A percentile compares a stretch with the other conserved stretches of the same genome.
Conservation (phyloP, 2,888 invertebrate genomes). For the Cataglyphis albicans region DNA sequence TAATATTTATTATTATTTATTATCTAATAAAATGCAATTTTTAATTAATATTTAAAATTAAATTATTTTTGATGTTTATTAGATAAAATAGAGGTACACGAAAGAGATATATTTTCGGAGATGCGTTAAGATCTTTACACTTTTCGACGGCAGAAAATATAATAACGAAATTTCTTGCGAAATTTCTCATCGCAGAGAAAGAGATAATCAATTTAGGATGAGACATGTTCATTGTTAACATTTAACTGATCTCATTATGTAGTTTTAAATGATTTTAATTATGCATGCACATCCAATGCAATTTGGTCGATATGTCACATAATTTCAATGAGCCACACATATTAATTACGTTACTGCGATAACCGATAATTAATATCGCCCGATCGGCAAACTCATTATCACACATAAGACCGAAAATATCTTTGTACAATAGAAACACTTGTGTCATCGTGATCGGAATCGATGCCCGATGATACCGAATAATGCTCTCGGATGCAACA, state of each 20-base stretch:
- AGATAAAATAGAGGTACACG: too few species aligned
- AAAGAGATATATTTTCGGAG: background rate
- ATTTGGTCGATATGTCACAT: background rate
- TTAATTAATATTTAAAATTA: background rate
- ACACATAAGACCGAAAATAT: background rate
- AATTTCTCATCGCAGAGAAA: background rate
- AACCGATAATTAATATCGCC: background rate
- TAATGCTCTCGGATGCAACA: background rate
- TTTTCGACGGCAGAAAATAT: background rate
- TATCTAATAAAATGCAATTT: background rate
- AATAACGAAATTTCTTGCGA: background rate
- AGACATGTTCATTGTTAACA: background rate
- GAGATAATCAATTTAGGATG: background rate
- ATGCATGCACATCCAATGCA: background rate
- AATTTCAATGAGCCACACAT: background rate
- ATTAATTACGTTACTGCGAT: background rate
- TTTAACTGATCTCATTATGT: background rate
- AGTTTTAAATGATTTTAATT: constrained; percentile 9
- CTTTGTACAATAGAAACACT: background rate
- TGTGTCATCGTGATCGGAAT: background rate
- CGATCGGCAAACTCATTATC: background rate
- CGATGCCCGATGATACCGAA: background rate
- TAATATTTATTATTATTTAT: constrained; percentile 1
- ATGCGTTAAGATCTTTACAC: background rate
- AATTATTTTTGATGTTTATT: background rate